Evolutionary conservation across 2,113 vertebrate species (phyloP).

Genomic region (Paedocypris sp.): DNA sequence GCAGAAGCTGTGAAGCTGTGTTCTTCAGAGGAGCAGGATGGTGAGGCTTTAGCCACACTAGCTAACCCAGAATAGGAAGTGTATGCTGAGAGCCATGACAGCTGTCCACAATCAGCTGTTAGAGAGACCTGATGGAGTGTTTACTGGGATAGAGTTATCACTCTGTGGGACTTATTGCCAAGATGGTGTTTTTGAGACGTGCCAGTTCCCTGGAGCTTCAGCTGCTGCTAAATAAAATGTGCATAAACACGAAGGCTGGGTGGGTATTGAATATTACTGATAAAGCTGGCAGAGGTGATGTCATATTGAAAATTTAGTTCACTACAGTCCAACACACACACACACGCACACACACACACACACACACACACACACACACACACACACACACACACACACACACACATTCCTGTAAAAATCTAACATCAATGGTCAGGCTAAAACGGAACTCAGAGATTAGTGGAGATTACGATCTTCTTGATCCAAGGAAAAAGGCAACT

Average conservation of each 20-base stretch:
- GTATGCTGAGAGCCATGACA: constrained; percentile 22
- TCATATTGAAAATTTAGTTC: not conserved
- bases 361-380: too few relatives aligned
- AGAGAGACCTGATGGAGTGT: constrained; percentile 15
- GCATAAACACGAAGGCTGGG: not conserved
- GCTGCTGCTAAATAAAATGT: not conserved
- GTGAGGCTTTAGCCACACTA: too few relatives aligned
- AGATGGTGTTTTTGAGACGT: not conserved
- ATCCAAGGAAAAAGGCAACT: too few relatives aligned
- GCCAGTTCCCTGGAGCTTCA: not conserved
- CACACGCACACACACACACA: too few relatives aligned
- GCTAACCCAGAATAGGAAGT: constrained; percentile 12
- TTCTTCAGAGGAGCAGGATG: constrained; percentile 14
- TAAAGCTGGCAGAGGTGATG: not conserved
- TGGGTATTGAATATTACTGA: not conserved
- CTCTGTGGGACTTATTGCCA: not conserved
- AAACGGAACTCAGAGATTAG: too few relatives aligned
- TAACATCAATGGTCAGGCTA: too few relatives aligned
- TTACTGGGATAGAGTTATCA: not conserved
- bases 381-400: too few relatives aligned
- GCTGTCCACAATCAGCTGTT: constrained; percentile 36
- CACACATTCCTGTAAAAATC: too few relatives aligned
- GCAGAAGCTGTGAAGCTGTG: not conserved
- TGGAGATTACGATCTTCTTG: too few relatives aligned
- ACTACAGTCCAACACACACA: too few relatives aligned